Evolutionary conservation across 2,888 invertebrate species (phyloP).

Genomic region (Yponomeuta plumbellus): DNA sequence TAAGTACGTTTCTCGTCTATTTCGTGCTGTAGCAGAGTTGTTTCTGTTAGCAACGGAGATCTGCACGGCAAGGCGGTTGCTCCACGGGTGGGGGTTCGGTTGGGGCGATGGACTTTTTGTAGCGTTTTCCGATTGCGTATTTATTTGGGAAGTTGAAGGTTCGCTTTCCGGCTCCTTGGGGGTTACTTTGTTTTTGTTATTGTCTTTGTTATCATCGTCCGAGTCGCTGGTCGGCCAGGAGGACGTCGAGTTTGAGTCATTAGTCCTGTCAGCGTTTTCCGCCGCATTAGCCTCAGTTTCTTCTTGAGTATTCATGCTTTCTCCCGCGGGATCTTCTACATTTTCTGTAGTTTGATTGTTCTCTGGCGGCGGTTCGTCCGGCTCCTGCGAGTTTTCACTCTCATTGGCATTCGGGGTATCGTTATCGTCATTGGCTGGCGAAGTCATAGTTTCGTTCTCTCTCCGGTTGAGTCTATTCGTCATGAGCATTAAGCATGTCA

Average conservation of each 20-base stretch:
- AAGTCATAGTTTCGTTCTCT: background rate
- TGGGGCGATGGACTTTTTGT: slow-evolving; percentile 13
- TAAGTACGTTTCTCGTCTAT: slow-evolving; percentile 55
- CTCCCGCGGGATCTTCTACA: background rate
- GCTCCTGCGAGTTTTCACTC: background rate
- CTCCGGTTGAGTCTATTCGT: slow-evolving; percentile 45
- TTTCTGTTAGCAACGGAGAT: slow-evolving; percentile 68
- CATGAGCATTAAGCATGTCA: slow-evolving; percentile 68
- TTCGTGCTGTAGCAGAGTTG: slow-evolving; percentile 56
- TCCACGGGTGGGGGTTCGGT: slow-evolving; percentile 43
- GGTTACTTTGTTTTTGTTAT: slow-evolving; percentile 24
- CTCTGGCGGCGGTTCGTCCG: background rate
- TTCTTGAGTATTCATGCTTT: slow-evolving; percentile 4
- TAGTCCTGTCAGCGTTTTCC: background rate
- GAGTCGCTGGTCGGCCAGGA: slow-evolving; percentile 16
- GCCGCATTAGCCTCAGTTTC: background rate
- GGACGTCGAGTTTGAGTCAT: slow-evolving; percentile 13
- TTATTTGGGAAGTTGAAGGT: background rate
- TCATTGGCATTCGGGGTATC: background rate
- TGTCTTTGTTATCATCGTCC: slow-evolving; percentile 10
- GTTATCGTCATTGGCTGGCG: background rate
- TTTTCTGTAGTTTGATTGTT: background rate
- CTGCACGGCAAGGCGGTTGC: slow-evolving; percentile 64
- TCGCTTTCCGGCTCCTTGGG: background rate
- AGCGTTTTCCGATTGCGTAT: slow-evolving; percentile 26